Evolutionary conservation across 2,797 vertebrate species (phyloP).

Genomic region (Chromobotia macracanthus): DNA sequence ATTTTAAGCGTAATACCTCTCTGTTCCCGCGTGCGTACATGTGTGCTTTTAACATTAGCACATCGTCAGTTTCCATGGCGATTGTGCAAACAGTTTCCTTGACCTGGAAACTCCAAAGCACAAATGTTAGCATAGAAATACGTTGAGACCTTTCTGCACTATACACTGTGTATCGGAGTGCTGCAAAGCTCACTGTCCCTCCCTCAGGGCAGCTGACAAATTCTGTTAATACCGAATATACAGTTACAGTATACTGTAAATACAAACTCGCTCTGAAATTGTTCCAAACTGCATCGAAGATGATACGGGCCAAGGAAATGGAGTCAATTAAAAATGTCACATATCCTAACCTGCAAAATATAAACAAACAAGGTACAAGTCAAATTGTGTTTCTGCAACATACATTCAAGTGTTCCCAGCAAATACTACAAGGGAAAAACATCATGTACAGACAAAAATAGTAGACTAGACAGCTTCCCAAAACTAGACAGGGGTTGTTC

Average conservation of each 20-base stretch:
- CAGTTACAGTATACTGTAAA: constrained; percentile 24
- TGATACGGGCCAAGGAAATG: background rate
- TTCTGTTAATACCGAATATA: constrained; percentile 19
- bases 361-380: background rate
- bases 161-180: constrained; percentile 10
- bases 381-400: background rate
- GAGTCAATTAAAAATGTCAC: constrained; percentile 5
- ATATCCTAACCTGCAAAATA: constrained; percentile 12
- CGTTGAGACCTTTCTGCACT: constrained; percentile 18
- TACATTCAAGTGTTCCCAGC: background rate
- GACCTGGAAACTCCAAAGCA: constrained; percentile 27
- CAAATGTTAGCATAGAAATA: constrained; percentile 21
- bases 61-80: constrained; percentile 45
- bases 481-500: background rate
- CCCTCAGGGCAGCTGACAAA: constrained; percentile 17
- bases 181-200: background rate
- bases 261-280: constrained; percentile 14
- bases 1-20: constrained; percentile 10
- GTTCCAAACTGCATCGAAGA: background rate
- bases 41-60: constrained; percentile 43
- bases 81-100: constrained; percentile 41
- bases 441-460: background rate
- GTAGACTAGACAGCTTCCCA: background rate
- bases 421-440: background rate
- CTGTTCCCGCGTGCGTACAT: background rate